Base-by-base conservation (phyloP, 2,797 vertebrate genomes). In the Paratrypauchen microcephalus region DNA sequence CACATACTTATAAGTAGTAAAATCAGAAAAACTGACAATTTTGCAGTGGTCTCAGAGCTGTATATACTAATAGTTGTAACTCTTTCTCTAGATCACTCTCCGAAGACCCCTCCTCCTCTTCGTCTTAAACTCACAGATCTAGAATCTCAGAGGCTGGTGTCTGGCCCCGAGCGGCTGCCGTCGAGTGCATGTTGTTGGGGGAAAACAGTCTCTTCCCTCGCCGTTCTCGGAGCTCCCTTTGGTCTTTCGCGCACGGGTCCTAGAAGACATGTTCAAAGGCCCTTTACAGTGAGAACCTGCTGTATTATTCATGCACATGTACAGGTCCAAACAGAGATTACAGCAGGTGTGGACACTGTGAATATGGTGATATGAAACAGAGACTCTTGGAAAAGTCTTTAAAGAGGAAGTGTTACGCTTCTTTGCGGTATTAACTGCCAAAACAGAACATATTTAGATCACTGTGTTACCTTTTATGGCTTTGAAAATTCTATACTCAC, bases 181-280 rank as follows among this genome's bases (percentile, higher is more conserved):
- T 58, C 68, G 59, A 83, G 68, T 55, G 58, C 56, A 36, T 75
- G 60, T 69, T 47, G 67, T 71, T 36, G 24, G 55, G 56, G 21
- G 24, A 36, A 71, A 78, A 57, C 52, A 64, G 58, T 11, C 39
- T 69, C 32, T 69, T 57, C 61, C 74, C 68, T 78, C 68, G 73
- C 60, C 69, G 56, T 69, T 61, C 61, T 74, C 63, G 75, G 71
- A 75, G 68, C 69, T 61, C 26, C 19, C 16, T 72, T 69, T 62
- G 57, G 54, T 72, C 61, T 74, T 32, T 54, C 65, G 39, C 56
- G 68, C 41, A 54, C 54, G 66, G 9, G n/a, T 50, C 48, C 6
- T 19, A 65, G 55, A 47, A 73, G 70, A 81, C 59, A 65, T 63
- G 59, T 65, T 71, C 66, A 39, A 56, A 32, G 69, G 52, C 5